phyloP scores from a whole-genome alignment of 2,888 invertebrate genomes.

The Acronicta alni region DNA sequence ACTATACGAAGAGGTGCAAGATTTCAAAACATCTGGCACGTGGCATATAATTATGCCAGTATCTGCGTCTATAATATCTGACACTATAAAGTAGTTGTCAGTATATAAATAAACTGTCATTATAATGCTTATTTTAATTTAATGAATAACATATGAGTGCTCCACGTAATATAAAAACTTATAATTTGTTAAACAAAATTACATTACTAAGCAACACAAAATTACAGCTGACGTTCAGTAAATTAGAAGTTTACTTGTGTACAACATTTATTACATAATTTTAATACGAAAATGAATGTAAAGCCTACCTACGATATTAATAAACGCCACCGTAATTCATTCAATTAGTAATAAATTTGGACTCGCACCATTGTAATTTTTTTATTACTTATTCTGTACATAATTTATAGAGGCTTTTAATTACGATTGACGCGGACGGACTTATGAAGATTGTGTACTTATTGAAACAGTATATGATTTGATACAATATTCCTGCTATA shows the following conservation, averaged over 20 bases:
- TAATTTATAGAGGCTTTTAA: constrained; percentile 27
- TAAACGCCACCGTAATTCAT: constrained; percentile 29
- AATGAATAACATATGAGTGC: too few relatives aligned
- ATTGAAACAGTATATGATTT: not conserved
- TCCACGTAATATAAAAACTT: too few relatives aligned
- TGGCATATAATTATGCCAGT: too few relatives aligned
- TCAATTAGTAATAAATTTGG: constrained; percentile 44
- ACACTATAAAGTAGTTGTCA: too few relatives aligned
- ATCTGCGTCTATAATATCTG: too few relatives aligned
- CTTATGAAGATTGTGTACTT: constrained; percentile 7
- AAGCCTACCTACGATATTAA: constrained; percentile 30
- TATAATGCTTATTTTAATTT: constrained; percentile 3
- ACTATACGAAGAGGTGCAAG: too few relatives aligned
- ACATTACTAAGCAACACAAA: constrained; percentile 23
- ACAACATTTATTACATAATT: constrained; percentile 44
- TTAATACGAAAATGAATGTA: constrained; percentile 43
- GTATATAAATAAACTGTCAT: too few relatives aligned
- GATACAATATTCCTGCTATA: too few relatives aligned
- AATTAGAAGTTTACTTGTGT: constrained; percentile 30
- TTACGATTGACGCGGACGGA: too few relatives aligned
- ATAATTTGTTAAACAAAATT: constrained; percentile 3
- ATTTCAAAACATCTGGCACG: too few relatives aligned
- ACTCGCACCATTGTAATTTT: constrained; percentile 24
- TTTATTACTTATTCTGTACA: constrained; percentile 24
- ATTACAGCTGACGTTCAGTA: constrained; percentile 24